Evolutionary conservation across 2,113 vertebrate species (phyloP).

Genomic region (Hippotragus niger): DNA sequence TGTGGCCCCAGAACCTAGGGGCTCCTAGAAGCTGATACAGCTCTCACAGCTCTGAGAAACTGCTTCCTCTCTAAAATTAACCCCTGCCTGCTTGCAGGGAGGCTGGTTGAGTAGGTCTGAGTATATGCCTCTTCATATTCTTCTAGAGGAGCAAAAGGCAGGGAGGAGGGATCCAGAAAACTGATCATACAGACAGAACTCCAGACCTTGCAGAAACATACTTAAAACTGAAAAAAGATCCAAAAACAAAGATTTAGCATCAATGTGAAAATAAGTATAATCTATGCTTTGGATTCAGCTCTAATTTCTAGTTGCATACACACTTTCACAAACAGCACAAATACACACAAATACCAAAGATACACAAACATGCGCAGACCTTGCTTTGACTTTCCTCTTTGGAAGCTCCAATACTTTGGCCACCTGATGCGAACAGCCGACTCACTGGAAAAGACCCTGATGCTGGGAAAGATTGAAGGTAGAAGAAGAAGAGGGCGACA

Average conservation of each 20-base stretch:
- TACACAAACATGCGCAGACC: neutral
- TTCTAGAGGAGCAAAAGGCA: neutral
- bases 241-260: neutral
- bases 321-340: neutral
- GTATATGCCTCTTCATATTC: neutral
- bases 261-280: neutral
- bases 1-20: neutral
- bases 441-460: neutral
- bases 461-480: neutral
- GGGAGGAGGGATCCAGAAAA: neutral
- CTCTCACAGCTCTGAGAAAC: neutral
- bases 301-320: neutral
- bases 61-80: neutral
- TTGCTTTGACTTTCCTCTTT: neutral
- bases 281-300: neutral
- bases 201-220: neutral
- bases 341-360: neutral
- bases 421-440: neutral
- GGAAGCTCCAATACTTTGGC: neutral
- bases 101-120: neutral
- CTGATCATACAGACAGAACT: neutral
- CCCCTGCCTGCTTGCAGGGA: neutral
- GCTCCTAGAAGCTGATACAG: neutral
- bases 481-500: neutral
- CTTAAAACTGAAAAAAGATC: slow-evolving; percentile 34